A percentile compares a stretch with the other conserved stretches of the same genome.
Evolutionary conservation across 2,888 invertebrate genomes (phyloP).

Genomic region (Penaeus monodon): DNA sequence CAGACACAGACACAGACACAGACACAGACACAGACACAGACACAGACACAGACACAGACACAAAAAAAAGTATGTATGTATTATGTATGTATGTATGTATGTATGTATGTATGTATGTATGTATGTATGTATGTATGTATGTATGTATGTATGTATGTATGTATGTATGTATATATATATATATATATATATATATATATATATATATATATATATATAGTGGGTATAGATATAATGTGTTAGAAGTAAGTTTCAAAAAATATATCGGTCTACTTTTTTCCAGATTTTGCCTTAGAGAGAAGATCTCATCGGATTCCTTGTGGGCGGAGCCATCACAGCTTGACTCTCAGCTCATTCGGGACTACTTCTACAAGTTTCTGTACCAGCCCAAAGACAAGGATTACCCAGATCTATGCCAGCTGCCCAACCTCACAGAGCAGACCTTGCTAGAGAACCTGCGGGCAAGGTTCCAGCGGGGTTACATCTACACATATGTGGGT

Average conservation of each 20-base stretch:
- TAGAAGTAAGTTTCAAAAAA: not conserved
- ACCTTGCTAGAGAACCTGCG: conserved; percentile 91
- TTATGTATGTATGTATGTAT: no score
- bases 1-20: no score
- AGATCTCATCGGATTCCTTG: conserved; percentile 81
- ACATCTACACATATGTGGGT: conserved; percentile 96
- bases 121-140: no score
- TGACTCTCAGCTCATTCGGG: conserved; percentile 91
- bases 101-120: no score
- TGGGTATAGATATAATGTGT: no score
- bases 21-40: no score
- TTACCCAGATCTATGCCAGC: conserved; percentile 94
- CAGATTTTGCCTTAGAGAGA: conserved; percentile 89
- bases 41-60: no score
- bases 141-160: no score
- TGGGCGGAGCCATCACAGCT: conserved; percentile 88
- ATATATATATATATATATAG: no score
- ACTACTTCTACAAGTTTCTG: conserved; percentile 90
- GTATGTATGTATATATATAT: no score
- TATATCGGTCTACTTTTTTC: conserved; percentile 63
- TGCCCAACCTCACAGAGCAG: conserved; percentile 94
- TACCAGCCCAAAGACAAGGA: conserved; percentile 93
- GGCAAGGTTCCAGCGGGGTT: conserved; percentile 88
- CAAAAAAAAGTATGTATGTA: no score
- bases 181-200: no score